Evolutionary conservation across 2,113 vertebrate species (phyloP), one percentile per base, ranked within the genome.

Genomic region (Chaenocephalus aceratus): DNA sequence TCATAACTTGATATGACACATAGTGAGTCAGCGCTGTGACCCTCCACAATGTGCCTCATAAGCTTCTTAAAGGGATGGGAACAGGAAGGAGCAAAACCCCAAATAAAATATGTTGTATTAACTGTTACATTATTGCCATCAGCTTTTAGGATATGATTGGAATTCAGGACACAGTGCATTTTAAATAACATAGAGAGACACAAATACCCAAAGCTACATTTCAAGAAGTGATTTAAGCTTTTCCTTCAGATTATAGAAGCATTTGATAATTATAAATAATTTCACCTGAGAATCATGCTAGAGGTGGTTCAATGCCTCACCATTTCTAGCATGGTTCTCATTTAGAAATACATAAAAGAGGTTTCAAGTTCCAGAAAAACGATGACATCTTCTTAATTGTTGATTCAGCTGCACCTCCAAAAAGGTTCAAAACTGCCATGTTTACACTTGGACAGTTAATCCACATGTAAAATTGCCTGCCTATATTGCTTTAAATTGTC

Each of bases 61-160:
- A 87, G 88, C 88, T 74, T 85, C 89, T 90, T 91, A 92, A 88
- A 91, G 82, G 66, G 84, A 88, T 3, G 48, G 63, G 68, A 58
- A 72, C 72, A 63, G 68, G 53, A 73, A 87, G 80, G 10, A 72
- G 45, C 52, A 79, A 68, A 64, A 75, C 23, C 58, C 46, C 23
- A 1, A 79, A 83, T 52, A 80, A 76, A 62, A 63, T 68, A 11
- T 6, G 9, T 41, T 54, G 44, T 34, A 76, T 71, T 18, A 64
- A 77, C 51, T 59, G 70, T 77, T 70, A 77, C 49, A 44, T 77
- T 78, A 60, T 16, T 57, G 69, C 73, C n/a, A 52, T 69, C 16
- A 12, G 41, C 23, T 77, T 76, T 80, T 23, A 54, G 46, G 16
- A 74, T 57, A 8, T 70, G 7, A 21, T 51, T 21, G 5, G 41